phyloP scores from a whole-genome alignment of 2,113 vertebrate species.

The Girardinichthys multiradiatus region DNA sequence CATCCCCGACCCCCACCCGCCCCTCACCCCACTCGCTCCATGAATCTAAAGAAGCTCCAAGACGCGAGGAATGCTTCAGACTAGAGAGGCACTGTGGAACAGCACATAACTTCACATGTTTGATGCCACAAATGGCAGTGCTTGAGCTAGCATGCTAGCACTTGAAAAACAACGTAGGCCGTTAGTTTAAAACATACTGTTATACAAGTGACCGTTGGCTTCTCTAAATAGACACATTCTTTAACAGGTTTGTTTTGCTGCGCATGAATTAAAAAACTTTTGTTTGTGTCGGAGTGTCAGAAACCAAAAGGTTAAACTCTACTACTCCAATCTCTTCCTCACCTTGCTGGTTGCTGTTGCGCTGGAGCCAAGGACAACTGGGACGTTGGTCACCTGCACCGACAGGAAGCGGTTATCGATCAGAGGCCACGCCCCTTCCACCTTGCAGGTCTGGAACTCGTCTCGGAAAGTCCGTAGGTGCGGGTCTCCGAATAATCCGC shows the following conservation, averaged over 20 bases:
- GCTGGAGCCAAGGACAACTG: conserved; percentile 83
- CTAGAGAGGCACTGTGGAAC: conserved; percentile 70
- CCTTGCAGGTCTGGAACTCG: conserved; percentile 87
- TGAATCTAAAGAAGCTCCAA: conserved; percentile 69
- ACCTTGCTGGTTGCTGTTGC: conserved; percentile 88
- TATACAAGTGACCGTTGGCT: background rate
- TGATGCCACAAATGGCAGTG: conserved; percentile 53
- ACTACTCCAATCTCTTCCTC: conserved; percentile 1
- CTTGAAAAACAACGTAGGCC: background rate
- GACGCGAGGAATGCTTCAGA: conserved; percentile 75
- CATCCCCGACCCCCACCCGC: conserved; percentile 58
- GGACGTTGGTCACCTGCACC: conserved; percentile 87
- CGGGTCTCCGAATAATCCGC: conserved; percentile 87
- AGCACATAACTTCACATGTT: conserved; percentile 75
- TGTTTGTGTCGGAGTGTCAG: background rate
- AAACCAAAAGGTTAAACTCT: background rate
- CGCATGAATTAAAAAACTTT: background rate
- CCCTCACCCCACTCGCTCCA: no score
- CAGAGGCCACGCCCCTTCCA: conserved; percentile 86
- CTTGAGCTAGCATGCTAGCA: conserved; percentile 15
- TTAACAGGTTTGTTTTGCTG: background rate
- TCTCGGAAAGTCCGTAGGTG: conserved; percentile 85
- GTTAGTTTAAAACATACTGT: background rate
- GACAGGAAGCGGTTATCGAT: conserved; percentile 86
- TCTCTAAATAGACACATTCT: background rate